Evolutionary conservation across 2,888 invertebrate species (phyloP).

Genomic region (Dorcus parallelipipedus): DNA sequence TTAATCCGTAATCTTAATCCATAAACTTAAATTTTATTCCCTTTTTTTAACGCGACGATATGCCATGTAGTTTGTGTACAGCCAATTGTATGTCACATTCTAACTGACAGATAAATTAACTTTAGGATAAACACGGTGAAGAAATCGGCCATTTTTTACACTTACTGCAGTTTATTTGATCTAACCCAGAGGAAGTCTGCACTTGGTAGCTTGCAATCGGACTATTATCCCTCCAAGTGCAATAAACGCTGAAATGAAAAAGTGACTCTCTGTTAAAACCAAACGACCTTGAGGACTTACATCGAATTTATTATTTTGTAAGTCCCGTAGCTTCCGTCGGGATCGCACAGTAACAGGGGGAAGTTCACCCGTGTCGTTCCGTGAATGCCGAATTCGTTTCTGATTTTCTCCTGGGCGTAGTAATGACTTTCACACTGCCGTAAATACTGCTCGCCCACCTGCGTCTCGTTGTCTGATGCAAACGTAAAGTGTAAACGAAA

Average conservation of each 20-base stretch:
- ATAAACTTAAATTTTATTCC: too few relatives aligned
- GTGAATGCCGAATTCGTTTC: constrained; percentile 56
- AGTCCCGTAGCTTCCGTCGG: constrained; percentile 63
- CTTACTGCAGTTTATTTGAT: constrained; percentile 61
- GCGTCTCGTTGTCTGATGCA: constrained; percentile 13
- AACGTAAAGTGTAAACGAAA: not conserved
- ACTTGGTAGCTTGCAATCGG: constrained; percentile 56
- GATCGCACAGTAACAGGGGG: constrained; percentile 57
- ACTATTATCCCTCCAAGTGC: constrained; percentile 58
- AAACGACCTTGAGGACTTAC: constrained; percentile 46
- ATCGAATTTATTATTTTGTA: constrained; percentile 54
- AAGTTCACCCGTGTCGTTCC: constrained; percentile 58
- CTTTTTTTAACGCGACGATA: too few relatives aligned
- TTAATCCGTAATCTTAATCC: too few relatives aligned
- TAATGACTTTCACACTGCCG: constrained; percentile 65
- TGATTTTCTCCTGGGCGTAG: constrained; percentile 53
- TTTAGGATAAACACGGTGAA: too few relatives aligned
- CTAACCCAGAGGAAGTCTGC: constrained; percentile 39
- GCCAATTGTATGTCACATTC: too few relatives aligned
- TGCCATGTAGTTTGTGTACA: too few relatives aligned
- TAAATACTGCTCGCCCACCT: constrained; percentile 57
- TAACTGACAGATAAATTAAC: too few relatives aligned
- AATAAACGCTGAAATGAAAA: constrained; percentile 53
- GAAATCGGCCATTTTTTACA: constrained; percentile 31
- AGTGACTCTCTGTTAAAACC: constrained; percentile 16